Base-by-base conservation (phyloP, 2,888 invertebrate species). In the Acrocyrtus sp. region DNA sequence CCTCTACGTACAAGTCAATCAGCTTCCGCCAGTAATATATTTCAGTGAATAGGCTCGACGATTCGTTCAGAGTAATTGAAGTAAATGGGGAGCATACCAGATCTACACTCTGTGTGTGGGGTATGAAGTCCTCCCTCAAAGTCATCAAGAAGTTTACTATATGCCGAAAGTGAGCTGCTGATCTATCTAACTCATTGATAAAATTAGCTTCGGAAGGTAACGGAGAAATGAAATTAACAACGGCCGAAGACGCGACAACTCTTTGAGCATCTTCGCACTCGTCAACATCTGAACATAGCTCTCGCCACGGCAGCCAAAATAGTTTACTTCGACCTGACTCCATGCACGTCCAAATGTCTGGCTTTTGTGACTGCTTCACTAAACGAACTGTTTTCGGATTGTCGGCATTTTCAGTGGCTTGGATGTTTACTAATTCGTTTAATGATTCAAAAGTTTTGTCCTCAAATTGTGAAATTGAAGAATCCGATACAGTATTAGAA, bases 1-100 rank as follows among this genome's bases (percentile, higher is more conserved):
- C 56, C 1, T 58, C 34, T 3, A 75, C 60, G 60, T 79, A 81
- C 4, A 81, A 58, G 29, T 75, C 61, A 10, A 73, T 47, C 17
- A 63, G 27, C 24, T 75, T 78, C 67, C 75, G 72, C 78, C 79
- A 81, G 60, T 78, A 81, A 53, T 76, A 72, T 10, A 81, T 66
- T 61, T 81, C 81, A 43, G 70, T 74, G 50, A 81, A 73, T 4
- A 81, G 65, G 51, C 70, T 79, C 12, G 54, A 22, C 6, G 75
- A 70, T 39, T 77, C 76, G 6, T 75, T 72, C 6, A 81, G 47
- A 1, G 78, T 62, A 4, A 74, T 22, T 15, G 73, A 50, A 1
- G 54, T 43, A 54, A 81, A 77, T 0, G 79, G 57, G 10, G 75
- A 72, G 5, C 76, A 45, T 1, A 77, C 60, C 0, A 70, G 60